Base-by-base conservation (phyloP, 2,797 vertebrate species). In the Crenuchus spilurus region DNA sequence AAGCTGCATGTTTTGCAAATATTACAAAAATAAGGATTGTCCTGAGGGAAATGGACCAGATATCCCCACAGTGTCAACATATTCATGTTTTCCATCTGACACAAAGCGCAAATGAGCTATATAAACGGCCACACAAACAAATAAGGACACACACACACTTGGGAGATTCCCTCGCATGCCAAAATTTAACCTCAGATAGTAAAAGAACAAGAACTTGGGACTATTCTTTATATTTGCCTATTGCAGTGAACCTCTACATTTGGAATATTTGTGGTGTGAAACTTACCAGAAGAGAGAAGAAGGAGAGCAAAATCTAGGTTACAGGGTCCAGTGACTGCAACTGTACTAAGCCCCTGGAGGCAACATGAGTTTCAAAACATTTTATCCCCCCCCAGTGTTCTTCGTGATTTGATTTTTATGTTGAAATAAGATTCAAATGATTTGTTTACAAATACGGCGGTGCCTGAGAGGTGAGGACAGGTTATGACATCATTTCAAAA, bases 201-300 rank as follows among this genome's bases (percentile, higher is more conserved):
- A 78, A 74, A 42, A 63, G 66, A 70, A 78, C 72, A 60, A 62
- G 63, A 72, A 61, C 60, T 66, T 41, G 39, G 42, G 42, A 9
- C 35, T 11, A 51, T 30, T 48, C 51, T 54, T 75, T 58, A 28
- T 69, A 54, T 33, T 22, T 33, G 72, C 69, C 67, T 66, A 52
- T 75, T 75, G 66, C 46, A 71, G 52, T 58, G 61, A 75, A 66
- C 42, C 52, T 49, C 62, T 62, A 28, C 68, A 71, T 66, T 79
- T 62, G 10, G 28, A 74, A 79, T 79, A 61, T 48, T 72, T 79
- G 77, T 39, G 77, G 77, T 71, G 62, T 55, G 33, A 66, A 67
- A 54, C 54, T 64, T 57, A 67, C 62, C 16, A 71, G 60, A 70
- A 9, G 26, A 35, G 60, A 71, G 16, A 22, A 31, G 63, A 26